phyloP scores from a whole-genome alignment of 2,888 invertebrate genomes.

The Silvanus unidentatus region DNA sequence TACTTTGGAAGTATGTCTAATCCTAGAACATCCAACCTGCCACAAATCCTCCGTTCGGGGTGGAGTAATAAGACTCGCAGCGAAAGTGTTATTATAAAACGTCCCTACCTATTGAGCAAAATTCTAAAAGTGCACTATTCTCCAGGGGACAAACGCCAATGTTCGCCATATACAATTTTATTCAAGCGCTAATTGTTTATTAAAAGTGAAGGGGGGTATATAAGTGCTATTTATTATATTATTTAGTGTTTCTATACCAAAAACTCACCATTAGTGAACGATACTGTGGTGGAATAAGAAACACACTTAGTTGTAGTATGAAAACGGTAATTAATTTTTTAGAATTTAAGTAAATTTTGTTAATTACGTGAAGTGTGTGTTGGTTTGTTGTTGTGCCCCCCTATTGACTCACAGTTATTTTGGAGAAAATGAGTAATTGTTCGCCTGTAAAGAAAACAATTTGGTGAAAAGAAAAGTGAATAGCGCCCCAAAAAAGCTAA shows the following conservation, averaged over 20 bases:
- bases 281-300: conserved; percentile 7
- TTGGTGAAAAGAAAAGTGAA: too few relatives aligned
- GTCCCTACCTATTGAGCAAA: not conserved
- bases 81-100: conserved; percentile 1
- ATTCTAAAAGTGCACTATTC: not conserved
- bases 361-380: not conserved
- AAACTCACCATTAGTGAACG: conserved; percentile 22
- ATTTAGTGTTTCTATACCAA: conserved; percentile 19
- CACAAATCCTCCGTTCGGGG: too few relatives aligned
- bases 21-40: too few relatives aligned
- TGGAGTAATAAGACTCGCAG: conserved; percentile 1
- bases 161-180: not conserved
- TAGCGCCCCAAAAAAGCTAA: too few relatives aligned
- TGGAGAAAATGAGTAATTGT: too few relatives aligned
- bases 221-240: conserved; percentile 19
- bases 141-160: conserved; percentile 4
- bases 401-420: too few relatives aligned
- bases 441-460: too few relatives aligned
- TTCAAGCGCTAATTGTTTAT: conserved; percentile 12
- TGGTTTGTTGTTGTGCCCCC: too few relatives aligned
- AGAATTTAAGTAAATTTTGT: too few relatives aligned
- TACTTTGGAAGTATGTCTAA: too few relatives aligned
- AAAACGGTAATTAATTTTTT: conserved; percentile 25
- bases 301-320: conserved; percentile 18
- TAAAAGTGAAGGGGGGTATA: conserved; percentile 25